Conservation (phyloP, 2,113 vertebrate genomes). For the Hippocampus abdominalis region DNA sequence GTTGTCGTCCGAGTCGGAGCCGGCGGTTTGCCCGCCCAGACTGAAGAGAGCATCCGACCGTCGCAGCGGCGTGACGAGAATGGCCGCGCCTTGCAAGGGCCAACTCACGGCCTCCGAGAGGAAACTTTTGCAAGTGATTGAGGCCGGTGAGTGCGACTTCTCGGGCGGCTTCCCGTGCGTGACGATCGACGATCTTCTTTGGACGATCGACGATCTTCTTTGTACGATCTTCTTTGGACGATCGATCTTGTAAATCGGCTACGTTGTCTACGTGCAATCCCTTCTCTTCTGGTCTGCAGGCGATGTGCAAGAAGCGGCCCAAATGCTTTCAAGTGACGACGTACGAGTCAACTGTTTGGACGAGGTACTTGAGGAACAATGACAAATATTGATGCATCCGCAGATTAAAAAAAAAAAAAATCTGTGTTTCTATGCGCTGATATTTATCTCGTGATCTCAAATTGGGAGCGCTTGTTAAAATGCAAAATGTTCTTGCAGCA, state of each 20-base stretch:
- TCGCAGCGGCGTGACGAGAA: constrained; percentile 25
- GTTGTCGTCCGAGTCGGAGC: too few species aligned
- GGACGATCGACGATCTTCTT: too few species aligned
- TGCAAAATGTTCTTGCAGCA: too few species aligned
- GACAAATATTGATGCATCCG: background rate
- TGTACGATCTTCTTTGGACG: too few species aligned
- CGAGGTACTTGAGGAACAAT: constrained; percentile 71
- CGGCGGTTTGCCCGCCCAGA: background rate
- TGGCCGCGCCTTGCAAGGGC: constrained; percentile 74
- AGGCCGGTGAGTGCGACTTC: constrained; percentile 40
- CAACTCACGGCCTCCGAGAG: constrained; percentile 76
- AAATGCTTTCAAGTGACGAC: constrained; percentile 77
- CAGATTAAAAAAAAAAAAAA: too few species aligned
- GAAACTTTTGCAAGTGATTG: constrained; percentile 76
- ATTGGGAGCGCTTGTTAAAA: too few species aligned
- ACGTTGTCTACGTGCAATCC: too few species aligned
- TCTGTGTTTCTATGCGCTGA: too few species aligned
- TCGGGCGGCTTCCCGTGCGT: background rate
- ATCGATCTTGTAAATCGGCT: too few species aligned
- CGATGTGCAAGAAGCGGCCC: constrained; percentile 73
- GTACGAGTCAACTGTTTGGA: constrained; percentile 87
- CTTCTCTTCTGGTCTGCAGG: constrained; percentile 23
- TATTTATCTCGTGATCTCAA: too few species aligned
- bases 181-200: background rate
- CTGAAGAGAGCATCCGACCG: too few species aligned